Conservation (phyloP, 37 sponge, comb jelly and placozoan species). For the Oopsacas minuta region DNA sequence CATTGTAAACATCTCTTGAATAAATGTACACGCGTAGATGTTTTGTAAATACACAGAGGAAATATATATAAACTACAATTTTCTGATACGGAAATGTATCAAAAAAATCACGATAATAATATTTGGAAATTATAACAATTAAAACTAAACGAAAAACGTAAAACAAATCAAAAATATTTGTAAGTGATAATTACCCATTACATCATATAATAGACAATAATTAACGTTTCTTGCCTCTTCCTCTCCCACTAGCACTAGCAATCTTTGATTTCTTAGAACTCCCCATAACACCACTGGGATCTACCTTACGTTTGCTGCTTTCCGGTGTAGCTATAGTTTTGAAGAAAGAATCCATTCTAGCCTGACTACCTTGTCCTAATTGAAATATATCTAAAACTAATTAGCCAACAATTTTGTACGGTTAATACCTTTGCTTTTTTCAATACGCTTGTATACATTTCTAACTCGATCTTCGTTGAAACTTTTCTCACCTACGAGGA, state of each 20-base stretch:
- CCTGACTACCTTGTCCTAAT: slow-evolving; percentile 63
- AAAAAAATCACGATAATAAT: no score
- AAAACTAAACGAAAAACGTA: not conserved
- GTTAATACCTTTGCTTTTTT: slow-evolving; percentile 38
- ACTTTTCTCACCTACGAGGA: slow-evolving; percentile 76
- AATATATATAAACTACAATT: no score
- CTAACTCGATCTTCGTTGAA: slow-evolving; percentile 88
- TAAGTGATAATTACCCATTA: no score
- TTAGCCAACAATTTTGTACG: no score
- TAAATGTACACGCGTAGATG: no score
- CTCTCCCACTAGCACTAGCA: not conserved
- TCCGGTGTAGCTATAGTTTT: slow-evolving; percentile 55
- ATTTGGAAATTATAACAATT: no score
- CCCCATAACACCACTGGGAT: not conserved
- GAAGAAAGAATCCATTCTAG: slow-evolving; percentile 87
- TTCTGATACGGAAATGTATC: no score
- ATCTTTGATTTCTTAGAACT: not conserved
- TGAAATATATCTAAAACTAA: not conserved
- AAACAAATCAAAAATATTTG: not conserved
- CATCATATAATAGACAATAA: no score
- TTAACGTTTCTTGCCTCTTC: not conserved
- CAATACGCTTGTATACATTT: slow-evolving; percentile 65
- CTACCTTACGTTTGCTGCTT: slow-evolving; percentile 11
- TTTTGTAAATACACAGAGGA: no score
- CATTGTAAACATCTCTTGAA: no score